phyloP scores from a whole-genome alignment of 2,113 vertebrate genomes.

The Tragelaphus imberbis region DNA sequence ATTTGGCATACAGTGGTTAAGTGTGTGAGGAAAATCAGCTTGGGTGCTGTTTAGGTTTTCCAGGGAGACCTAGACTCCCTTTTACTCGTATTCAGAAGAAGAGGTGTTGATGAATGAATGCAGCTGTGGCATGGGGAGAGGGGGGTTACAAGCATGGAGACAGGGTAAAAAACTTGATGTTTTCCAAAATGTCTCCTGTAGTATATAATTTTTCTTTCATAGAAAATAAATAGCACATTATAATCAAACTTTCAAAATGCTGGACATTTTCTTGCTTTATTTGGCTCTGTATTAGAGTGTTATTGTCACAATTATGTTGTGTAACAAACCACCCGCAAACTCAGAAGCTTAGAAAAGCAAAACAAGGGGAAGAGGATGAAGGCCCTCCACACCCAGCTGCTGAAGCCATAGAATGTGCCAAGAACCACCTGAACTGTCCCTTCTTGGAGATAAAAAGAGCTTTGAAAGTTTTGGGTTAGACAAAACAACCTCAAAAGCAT shows the following conservation, averaged over 20 bases:
- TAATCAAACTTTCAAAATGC: background rate
- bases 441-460: background rate
- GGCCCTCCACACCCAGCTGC: background rate
- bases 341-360: background rate
- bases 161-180: background rate
- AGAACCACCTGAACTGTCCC: background rate
- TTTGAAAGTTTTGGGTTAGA: constrained; percentile 25
- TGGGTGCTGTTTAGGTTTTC: background rate
- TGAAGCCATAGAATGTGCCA: background rate
- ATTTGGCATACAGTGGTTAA: background rate
- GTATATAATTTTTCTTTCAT: background rate
- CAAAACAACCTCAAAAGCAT: constrained; percentile 16
- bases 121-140: background rate
- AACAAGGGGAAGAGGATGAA: background rate
- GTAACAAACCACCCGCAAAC: background rate
- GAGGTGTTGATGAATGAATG: background rate
- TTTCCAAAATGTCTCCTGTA: background rate
- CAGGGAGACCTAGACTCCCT: background rate
- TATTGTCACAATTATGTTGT: background rate
- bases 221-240: background rate
- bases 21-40: background rate
- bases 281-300: background rate
- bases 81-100: background rate
- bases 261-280: background rate
- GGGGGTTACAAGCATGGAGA: background rate